Conservation (phyloP, 1,140 invertebrate species). For the Drosophila teissieri region DNA sequence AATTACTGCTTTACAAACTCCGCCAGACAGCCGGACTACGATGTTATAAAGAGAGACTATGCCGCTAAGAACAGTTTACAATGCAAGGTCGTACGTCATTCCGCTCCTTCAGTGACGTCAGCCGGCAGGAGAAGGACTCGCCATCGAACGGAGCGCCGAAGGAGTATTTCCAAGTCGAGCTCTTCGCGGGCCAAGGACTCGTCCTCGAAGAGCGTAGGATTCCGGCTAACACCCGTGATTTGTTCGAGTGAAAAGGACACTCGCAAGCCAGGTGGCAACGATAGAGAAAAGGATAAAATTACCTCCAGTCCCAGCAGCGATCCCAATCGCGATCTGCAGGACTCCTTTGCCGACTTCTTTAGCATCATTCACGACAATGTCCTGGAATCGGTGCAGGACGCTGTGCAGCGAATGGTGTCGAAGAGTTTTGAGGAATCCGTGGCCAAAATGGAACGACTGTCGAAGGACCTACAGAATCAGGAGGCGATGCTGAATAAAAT, state of each 20-base stretch:
- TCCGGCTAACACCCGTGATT: slow-evolving; percentile 28
- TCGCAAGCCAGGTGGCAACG: neutral
- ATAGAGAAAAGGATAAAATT: neutral
- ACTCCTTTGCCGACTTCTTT: slow-evolving; percentile 63
- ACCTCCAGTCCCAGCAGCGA: neutral
- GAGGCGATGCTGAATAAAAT: slow-evolving; percentile 33
- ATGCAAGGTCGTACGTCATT: neutral
- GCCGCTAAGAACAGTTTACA: neutral
- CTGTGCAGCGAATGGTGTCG: slow-evolving; percentile 36
- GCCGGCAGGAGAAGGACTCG: neutral
- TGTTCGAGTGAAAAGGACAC: slow-evolving; percentile 2
- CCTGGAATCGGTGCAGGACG: slow-evolving; percentile 52
- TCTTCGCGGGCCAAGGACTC: neutral
- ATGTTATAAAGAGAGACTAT: slow-evolving; percentile 26
- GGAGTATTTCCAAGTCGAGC: slow-evolving; percentile 2
- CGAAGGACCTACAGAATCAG: slow-evolving; percentile 33
- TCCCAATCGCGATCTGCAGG: slow-evolving; percentile 39
- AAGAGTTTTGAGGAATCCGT: slow-evolving; percentile 54
- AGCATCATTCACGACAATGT: slow-evolving; percentile 66
- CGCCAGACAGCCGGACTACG: slow-evolving; percentile 32
- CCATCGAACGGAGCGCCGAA: neutral
- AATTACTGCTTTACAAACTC: slow-evolving; percentile 63
- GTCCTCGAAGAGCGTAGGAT: slow-evolving; percentile 13
- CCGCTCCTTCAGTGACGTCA: neutral
- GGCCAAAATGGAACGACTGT: slow-evolving; percentile 32